A percentile compares a stretch with the other conserved stretches of the same genome.
These are phyloP conservation scores for Eugnorisma glareosa DNA, from an alignment of 2,888 invertebrate genomes.

Conservation along the genomic window DNA sequence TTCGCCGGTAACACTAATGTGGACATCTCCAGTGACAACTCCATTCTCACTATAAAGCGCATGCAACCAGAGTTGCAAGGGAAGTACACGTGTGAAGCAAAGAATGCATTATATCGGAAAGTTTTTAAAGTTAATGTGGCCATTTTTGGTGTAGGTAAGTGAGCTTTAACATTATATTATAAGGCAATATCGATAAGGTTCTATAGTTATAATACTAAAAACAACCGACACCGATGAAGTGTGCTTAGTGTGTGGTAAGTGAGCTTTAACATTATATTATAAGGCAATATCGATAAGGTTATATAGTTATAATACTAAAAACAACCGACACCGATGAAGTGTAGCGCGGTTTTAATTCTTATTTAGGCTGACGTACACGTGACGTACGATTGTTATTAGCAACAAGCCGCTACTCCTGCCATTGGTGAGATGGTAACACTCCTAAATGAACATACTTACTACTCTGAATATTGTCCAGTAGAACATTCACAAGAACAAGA, in stretches of 20 bases:
- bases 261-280: not conserved
- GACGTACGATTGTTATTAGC: not conserved
- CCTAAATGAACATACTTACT: not conserved
- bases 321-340: no score
- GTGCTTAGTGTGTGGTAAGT: constrained; percentile 68
- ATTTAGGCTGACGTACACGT: no score
- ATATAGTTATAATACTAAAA: not conserved
- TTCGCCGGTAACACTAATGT: constrained; percentile 59
- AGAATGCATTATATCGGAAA: constrained; percentile 62
- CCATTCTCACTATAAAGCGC: constrained; percentile 68
- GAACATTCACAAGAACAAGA: not conserved
- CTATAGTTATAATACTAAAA: not conserved
- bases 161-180: not conserved
- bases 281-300: not conserved
- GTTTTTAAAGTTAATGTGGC: constrained; percentile 64
- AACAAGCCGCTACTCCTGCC: not conserved
- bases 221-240: no score
- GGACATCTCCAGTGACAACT: constrained; percentile 65
- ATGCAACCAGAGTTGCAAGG: constrained; percentile 69
- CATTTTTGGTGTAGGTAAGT: constrained; percentile 72
- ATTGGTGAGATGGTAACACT: not conserved
- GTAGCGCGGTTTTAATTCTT: no score
- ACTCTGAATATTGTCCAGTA: not conserved
- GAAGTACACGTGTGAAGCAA: constrained; percentile 69
- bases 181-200: not conserved